Base-by-base conservation (phyloP, 92 coral and sea anemone species). In the Actinostola sp. region DNA sequence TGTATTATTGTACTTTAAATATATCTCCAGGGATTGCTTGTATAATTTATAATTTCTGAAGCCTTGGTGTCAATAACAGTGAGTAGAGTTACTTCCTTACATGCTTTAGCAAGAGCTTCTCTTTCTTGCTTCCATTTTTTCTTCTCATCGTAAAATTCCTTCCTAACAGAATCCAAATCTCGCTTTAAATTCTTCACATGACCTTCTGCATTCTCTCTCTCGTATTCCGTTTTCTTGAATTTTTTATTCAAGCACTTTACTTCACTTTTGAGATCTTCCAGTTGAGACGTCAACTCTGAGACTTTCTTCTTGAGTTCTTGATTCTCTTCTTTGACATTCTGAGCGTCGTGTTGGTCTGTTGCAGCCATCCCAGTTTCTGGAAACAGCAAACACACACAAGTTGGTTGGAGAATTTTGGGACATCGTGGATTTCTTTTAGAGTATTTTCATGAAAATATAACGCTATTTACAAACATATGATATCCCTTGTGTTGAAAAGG, bases 211-310 rank as follows among this genome's bases (percentile, higher is more conserved):
- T 80, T 91, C 26, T 91, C 99, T 19, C 86, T 85, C 66, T 91
- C 99, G 59, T 92, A 95, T 61, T 95, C 99, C 0, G 86, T 80
- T 62, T 91, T 95, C 82, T 84, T 83, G 33, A 95, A 73, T 54
- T 86, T 87, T 76, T 91, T 89, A 43, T 86, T 82, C 55, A 73
- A 61, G 8, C 83, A 51, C 46, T 88, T 87, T 4, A 91, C 67
- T 61, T 95, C 89, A 27, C 72, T 63, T 14, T 77, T 79, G 15
- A 90, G 61, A 14, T 61, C 69, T 36, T 59, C 76, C 31, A 88
- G 44, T 66, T 93, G 88, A 24, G 73, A 6, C n/a, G 34, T 72
- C 71, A 93, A 67, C 46, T 57, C 83, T 13, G 63, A 54, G 19
- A 82, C 76, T 52, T 77, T 61, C 52, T 93, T 73, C 67, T 78